These are phyloP conservation scores for Sebastes minor DNA, from an alignment of 2,797 vertebrate genomes.

Conservation along the genomic window DNA sequence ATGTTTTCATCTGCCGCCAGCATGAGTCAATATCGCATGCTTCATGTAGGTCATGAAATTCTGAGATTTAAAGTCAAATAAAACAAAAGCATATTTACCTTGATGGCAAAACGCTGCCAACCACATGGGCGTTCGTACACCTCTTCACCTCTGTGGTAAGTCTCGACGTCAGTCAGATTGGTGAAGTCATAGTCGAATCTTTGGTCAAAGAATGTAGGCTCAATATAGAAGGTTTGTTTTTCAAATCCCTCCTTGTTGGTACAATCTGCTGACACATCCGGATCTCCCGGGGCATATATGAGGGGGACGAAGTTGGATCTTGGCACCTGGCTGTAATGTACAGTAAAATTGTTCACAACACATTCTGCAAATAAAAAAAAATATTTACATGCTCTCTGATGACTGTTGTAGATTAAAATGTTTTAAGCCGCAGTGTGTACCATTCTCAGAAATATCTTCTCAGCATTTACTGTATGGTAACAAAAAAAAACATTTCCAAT, in stretches of 20 bases:
- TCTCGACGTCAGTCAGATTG: fast-evolving
- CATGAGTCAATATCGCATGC: no score
- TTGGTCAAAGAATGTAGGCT: neutral
- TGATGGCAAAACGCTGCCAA: neutral
- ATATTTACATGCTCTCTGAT: neutral
- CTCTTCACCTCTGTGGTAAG: neutral
- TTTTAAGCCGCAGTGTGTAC: neutral
- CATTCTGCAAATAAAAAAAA: neutral
- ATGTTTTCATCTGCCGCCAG: no score
- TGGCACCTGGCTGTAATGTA: neutral
- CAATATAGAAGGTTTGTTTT: neutral
- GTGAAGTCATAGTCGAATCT: neutral
- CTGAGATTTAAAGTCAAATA: neutral
- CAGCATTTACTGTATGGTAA: neutral
- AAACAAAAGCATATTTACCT: neutral
- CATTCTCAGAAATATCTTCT: neutral
- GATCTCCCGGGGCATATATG: no score
- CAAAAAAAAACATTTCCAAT: neutral
- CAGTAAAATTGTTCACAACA: neutral
- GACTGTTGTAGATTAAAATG: no score
- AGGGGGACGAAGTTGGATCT: neutral
- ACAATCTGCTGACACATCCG: neutral
- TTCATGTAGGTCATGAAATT: neutral
- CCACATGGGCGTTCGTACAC: neutral
- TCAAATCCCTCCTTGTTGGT: neutral